Percentiles rank a stretch among this genome's conserved stretches.
phyloP scores from a whole-genome alignment of 2,888 invertebrate species.

The Lasioglossum vierecki region DNA sequence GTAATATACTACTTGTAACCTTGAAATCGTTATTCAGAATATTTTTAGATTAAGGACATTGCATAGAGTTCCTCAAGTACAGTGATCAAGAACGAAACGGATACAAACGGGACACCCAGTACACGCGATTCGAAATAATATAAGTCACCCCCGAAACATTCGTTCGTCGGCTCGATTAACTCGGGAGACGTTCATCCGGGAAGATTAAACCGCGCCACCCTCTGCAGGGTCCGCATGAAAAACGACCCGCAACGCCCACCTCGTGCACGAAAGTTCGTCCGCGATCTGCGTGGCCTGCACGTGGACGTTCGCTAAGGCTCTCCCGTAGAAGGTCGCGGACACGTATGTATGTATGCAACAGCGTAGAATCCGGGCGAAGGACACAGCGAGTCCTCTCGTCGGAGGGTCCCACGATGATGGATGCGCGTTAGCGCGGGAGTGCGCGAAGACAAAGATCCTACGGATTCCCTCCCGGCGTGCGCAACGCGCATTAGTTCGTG shows the following conservation, averaged over 20 bases:
- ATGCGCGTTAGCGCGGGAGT: slow-evolving; percentile 82
- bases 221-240: not conserved
- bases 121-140: not conserved
- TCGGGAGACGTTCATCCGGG: not conserved
- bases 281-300: not conserved
- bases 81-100: not conserved
- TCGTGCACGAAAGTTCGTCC: not conserved
- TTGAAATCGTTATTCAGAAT: too few relatives aligned
- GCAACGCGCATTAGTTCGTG: slow-evolving; percentile 81
- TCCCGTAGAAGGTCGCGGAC: not conserved
- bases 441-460: slow-evolving; percentile 79
- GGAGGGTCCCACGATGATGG: slow-evolving; percentile 75
- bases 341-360: slow-evolving; percentile 1
- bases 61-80: too few relatives aligned
- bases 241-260: slow-evolving; percentile 12
- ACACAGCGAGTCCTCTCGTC: slow-evolving; percentile 46
- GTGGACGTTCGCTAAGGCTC: not conserved
- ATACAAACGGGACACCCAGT: not conserved
- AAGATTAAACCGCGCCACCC: slow-evolving; percentile 11
- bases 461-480: slow-evolving; percentile 78
- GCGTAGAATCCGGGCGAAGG: slow-evolving; percentile 31
- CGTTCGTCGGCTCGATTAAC: not conserved
- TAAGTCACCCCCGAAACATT: not conserved
- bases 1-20: not conserved
- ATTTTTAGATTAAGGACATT: too few relatives aligned